These are phyloP conservation scores for Gorsachius magnificus DNA, from an alignment of 2,797 vertebrate genomes.

Conservation along the genomic window DNA sequence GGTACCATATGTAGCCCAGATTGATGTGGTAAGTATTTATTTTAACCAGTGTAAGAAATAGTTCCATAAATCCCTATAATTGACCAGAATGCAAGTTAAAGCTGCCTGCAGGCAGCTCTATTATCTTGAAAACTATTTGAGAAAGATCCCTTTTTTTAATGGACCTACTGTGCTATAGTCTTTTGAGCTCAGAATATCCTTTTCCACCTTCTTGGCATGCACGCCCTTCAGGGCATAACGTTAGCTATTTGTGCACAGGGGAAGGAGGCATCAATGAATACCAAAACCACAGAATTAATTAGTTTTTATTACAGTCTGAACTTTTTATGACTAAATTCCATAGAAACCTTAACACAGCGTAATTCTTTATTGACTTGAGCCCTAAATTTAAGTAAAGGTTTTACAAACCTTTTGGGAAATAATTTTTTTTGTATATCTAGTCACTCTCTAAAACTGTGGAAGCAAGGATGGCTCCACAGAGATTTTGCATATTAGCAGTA, in stretches of 20 bases:
- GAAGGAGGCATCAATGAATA: slow-evolving; percentile 44
- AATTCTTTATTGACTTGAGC: slow-evolving; percentile 30
- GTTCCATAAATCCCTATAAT: not conserved
- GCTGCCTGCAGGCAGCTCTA: not conserved
- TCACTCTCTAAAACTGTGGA: not conserved
- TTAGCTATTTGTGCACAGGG: slow-evolving; percentile 10
- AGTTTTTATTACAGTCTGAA: slow-evolving; percentile 56
- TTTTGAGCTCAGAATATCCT: slow-evolving; percentile 42
- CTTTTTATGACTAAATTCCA: slow-evolving; percentile 51
- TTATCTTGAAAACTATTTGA: slow-evolving; percentile 15
- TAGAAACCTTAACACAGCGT: slow-evolving; percentile 35
- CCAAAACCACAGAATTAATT: slow-evolving; percentile 48
- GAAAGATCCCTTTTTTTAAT: not conserved
- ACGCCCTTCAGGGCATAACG: not conserved
- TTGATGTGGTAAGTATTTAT: not conserved
- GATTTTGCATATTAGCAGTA: not conserved
- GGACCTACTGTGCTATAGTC: not conserved
- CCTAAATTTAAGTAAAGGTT: slow-evolving; percentile 42
- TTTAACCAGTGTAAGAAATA: slow-evolving; percentile 4
- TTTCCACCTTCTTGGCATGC: slow-evolving; percentile 32
- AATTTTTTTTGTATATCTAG: slow-evolving; percentile 26
- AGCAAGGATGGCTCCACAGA: not conserved
- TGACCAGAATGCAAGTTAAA: not conserved
- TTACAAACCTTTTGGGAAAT: slow-evolving; percentile 47
- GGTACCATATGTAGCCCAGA: not conserved